phyloP scores from a whole-genome alignment of 2,113 vertebrate genomes.

The Ranitomeya variabilis region DNA sequence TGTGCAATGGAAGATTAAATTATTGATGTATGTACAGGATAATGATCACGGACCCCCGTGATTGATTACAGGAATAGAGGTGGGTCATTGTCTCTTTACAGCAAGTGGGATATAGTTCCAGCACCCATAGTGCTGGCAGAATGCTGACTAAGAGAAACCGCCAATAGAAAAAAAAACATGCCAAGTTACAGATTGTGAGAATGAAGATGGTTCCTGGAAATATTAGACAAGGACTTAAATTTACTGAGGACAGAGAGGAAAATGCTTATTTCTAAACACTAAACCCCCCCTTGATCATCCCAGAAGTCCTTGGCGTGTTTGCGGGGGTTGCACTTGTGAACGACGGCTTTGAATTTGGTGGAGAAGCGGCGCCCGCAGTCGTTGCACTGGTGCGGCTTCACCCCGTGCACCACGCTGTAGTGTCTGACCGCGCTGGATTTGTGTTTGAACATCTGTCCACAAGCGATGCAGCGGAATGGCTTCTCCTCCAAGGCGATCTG shows the following conservation, averaged over 20 bases:
- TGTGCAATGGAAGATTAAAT: too few relatives aligned
- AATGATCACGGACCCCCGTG: too few relatives aligned
- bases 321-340: slow-evolving; percentile 28
- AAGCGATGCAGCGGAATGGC: slow-evolving; percentile 15
- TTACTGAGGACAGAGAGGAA: not conserved
- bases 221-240: not conserved
- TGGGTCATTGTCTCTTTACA: too few relatives aligned
- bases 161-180: too few relatives aligned
- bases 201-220: too few relatives aligned
- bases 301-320: not conserved
- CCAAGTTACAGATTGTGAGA: too few relatives aligned
- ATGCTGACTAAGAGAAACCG: too few relatives aligned
- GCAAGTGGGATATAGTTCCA: too few relatives aligned
- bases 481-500: slow-evolving; percentile 6
- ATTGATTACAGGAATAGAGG: too few relatives aligned
- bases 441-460: slow-evolving; percentile 28
- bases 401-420: slow-evolving; percentile 17
- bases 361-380: slow-evolving; percentile 26
- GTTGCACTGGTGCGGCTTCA: slow-evolving; percentile 31
- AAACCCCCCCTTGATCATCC: not conserved
- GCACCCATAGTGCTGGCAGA: too few relatives aligned
- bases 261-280: not conserved
- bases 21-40: too few relatives aligned
- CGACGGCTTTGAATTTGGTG: slow-evolving; percentile 22
- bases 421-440: slow-evolving; percentile 34